Conservation (phyloP, 1,140 invertebrate genomes). For the Drosophila nebulosa region DNA sequence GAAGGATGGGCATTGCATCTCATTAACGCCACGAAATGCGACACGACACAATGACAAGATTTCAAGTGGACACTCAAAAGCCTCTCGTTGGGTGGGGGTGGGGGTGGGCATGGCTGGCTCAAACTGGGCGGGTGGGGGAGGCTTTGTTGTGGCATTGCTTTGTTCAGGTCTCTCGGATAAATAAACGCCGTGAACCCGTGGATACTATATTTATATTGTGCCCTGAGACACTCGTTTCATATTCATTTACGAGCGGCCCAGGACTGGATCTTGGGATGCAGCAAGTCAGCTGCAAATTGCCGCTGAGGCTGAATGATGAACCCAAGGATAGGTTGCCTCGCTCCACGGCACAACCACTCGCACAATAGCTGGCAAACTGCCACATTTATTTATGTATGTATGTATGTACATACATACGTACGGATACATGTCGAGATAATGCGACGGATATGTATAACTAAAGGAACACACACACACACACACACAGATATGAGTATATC, state of each 20-base stretch:
- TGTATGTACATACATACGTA: background rate
- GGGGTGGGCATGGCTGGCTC: background rate
- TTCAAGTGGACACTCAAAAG: constrained; percentile 55
- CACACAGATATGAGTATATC: background rate
- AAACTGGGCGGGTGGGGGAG: background rate
- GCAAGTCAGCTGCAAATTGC: background rate
- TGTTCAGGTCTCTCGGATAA: constrained; percentile 8
- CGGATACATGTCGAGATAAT: background rate
- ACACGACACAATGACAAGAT: constrained; percentile 61
- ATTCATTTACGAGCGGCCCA: constrained; percentile 46
- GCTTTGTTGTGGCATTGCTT: constrained; percentile 32
- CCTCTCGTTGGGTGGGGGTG: background rate
- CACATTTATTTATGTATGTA: background rate
- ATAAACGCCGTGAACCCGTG: background rate
- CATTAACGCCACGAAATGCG: constrained; percentile 63
- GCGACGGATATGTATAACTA: background rate
- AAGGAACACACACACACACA: background rate
- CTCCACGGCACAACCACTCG: background rate
- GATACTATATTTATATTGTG: constrained; percentile 1
- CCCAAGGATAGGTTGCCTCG: background rate
- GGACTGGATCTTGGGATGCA: constrained; percentile 3
- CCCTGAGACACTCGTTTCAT: constrained; percentile 36
- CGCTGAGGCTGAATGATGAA: background rate
- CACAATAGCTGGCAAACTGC: constrained; percentile 5
- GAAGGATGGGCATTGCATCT: constrained; percentile 31